Base-by-base conservation (phyloP, 2,113 vertebrate species). In the Macrotus californicus region DNA sequence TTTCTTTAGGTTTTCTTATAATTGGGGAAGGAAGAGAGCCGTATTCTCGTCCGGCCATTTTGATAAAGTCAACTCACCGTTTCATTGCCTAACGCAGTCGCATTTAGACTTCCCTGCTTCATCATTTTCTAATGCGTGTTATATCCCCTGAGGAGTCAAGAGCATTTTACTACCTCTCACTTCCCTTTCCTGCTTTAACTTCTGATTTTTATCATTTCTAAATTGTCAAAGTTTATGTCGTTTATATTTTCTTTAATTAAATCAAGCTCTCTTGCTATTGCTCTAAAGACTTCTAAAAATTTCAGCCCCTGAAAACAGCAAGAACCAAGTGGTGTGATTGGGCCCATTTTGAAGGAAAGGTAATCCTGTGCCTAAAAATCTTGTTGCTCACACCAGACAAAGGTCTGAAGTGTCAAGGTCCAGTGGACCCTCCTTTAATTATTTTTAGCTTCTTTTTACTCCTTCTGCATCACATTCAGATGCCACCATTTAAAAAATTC, bases 141-240 rank as follows among this genome's bases (percentile, higher is more conserved):
- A 93, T 70, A 52, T 52, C 69, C 52, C 77, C 75, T 13, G 81
- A 96, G 73, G 85, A 87, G 82, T 93, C 43, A 72, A 84, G 66
- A 95, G n/a, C 52, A 69, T 91, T 87, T 94, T 93, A 41, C 59
- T 61, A 61, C 34, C 66, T 97, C 95, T 97, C 96, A 97, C 96
- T 97, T 97, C 96, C 96, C 95, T 96, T 97, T 96, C 92, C 80
- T 92, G 95, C 89, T 93, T 96, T 91, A 92, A 77, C 87, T 94
- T 96, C 73, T 97, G 95, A 97, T 91, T 89, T 92, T 61, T 91
- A 82, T 96, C 69, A 76, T 91, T 97, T 95, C 92, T 96, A 92
- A 94, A 90, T 97, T 73, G 85, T 95, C 61, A 77, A 94, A 89
- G 93, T 89, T 94, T 92, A 46, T 96, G 81, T 73, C n/a, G 92